phyloP scores from a whole-genome alignment of 2,888 invertebrate species.

The Parnassius smintheus region DNA sequence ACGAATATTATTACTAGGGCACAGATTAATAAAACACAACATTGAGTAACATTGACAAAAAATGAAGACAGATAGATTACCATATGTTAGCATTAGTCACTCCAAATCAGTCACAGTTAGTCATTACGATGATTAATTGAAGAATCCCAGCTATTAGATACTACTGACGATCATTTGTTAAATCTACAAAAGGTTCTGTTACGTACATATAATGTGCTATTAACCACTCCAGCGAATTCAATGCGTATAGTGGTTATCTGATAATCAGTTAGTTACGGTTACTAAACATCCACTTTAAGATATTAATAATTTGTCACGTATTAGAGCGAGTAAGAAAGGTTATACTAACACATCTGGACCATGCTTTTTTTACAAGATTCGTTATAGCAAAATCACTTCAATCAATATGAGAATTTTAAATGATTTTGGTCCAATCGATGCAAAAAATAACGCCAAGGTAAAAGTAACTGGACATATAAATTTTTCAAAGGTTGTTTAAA shows the following conservation, averaged over 20 bases:
- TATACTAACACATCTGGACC: slow-evolving; percentile 14
- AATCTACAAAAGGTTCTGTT: slow-evolving; percentile 14
- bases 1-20: slow-evolving; percentile 7
- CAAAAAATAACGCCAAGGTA: too few relatives aligned
- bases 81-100: slow-evolving; percentile 25
- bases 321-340: slow-evolving; percentile 11
- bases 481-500: too few relatives aligned
- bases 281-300: slow-evolving; percentile 7
- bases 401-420: slow-evolving; percentile 1
- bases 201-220: slow-evolving; percentile 1
- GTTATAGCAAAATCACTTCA: slow-evolving; percentile 12
- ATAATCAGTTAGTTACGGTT: slow-evolving; percentile 18
- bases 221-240: slow-evolving; percentile 15
- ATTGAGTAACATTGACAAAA: slow-evolving; percentile 7
- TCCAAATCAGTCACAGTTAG: slow-evolving; percentile 25
- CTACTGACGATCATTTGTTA: slow-evolving; percentile 18
- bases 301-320: slow-evolving; percentile 10
- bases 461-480: too few relatives aligned
- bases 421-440: slow-evolving; percentile 6
- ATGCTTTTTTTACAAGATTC: slow-evolving; percentile 14
- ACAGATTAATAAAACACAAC: background rate
- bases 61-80: slow-evolving; percentile 13
- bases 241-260: slow-evolving; percentile 15
- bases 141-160: slow-evolving; percentile 20
- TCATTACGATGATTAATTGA: slow-evolving; percentile 23